These are phyloP conservation scores for Catalaphyllia jardinei DNA, from an alignment of 64 coral and sea anemone species.

Conservation along the genomic window DNA sequence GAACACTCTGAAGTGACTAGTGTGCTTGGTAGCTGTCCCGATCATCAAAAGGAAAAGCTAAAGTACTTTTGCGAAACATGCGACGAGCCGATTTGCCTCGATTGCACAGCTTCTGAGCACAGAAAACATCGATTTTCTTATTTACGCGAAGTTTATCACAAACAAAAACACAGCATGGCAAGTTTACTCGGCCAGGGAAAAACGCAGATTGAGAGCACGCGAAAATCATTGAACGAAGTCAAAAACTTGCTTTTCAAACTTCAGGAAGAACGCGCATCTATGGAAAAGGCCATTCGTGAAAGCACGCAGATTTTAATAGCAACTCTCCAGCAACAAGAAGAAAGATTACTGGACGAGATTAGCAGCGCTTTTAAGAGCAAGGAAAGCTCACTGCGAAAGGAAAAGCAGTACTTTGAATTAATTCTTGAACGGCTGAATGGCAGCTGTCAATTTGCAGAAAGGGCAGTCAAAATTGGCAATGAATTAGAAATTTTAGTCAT, in stretches of 20 bases:
- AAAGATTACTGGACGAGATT: constrained; percentile 62
- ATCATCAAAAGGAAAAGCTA: constrained; percentile 67
- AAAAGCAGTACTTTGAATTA: constrained; percentile 74
- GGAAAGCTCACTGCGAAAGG: constrained; percentile 70
- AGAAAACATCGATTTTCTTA: constrained; percentile 92
- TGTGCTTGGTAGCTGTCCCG: constrained; percentile 80
- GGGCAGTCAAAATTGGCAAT: constrained; percentile 87
- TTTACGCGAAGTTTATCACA: constrained; percentile 90
- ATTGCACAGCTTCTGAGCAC: constrained; percentile 75
- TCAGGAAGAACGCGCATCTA: constrained; percentile 63
- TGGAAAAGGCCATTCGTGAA: constrained; percentile 65
- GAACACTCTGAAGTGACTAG: constrained; percentile 82
- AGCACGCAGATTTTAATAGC: constrained; percentile 67
- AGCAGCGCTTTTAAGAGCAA: constrained; percentile 73
- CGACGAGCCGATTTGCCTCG: constrained; percentile 86
- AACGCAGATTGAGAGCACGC: constrained; percentile 79
- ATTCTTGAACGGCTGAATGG: constrained; percentile 66
- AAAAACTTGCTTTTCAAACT: constrained; percentile 74
- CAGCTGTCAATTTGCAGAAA: constrained; percentile 86
- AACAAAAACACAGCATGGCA: constrained; percentile 82
- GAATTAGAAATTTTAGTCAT: constrained; percentile 90
- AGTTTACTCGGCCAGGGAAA: constrained; percentile 81
- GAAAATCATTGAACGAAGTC: constrained; percentile 83
- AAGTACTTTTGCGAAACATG: constrained; percentile 93
- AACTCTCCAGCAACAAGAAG: constrained; percentile 59